Evolutionary conservation across 2,797 vertebrate genomes (phyloP).

Genomic region (Argentina silus): DNA sequence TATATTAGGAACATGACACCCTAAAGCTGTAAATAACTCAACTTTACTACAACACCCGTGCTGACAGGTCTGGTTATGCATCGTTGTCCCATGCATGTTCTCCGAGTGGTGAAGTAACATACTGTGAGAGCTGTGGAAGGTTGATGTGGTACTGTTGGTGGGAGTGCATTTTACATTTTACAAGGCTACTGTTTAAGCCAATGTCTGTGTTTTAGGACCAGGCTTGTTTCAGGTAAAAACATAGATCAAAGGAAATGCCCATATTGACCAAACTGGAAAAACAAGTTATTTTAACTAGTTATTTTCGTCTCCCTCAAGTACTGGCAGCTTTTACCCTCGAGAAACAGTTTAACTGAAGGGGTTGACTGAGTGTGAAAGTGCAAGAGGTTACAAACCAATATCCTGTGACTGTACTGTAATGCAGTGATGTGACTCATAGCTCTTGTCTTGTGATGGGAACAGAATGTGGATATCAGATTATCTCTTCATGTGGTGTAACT

Average conservation of each 20-base stretch:
- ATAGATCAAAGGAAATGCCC: background rate
- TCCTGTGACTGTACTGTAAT: background rate
- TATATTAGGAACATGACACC: background rate
- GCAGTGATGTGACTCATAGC: background rate
- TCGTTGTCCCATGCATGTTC: too few species aligned
- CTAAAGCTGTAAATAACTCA: too few species aligned
- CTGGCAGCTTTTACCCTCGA: background rate
- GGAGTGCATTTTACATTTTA: too few species aligned
- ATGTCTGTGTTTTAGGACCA: too few species aligned
- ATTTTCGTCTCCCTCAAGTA: background rate
- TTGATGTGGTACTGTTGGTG: too few species aligned
- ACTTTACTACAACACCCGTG: too few species aligned
- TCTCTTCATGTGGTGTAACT: conserved; percentile 63
- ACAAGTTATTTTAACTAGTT: background rate
- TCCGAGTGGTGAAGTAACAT: too few species aligned
- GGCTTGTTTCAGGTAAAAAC: too few species aligned
- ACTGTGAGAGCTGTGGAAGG: too few species aligned
- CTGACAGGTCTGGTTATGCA: too few species aligned
- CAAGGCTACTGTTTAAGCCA: too few species aligned
- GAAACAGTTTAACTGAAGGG: background rate
- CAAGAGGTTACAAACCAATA: background rate
- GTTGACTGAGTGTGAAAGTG: background rate
- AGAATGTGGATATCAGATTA: conserved; percentile 19
- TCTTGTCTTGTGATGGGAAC: conserved; percentile 13
- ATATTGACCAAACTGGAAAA: background rate